A percentile compares a stretch with the other conserved stretches of the same genome.
Conservation (phyloP, 1,140 invertebrate genomes). For the Battus philenor region DNA sequence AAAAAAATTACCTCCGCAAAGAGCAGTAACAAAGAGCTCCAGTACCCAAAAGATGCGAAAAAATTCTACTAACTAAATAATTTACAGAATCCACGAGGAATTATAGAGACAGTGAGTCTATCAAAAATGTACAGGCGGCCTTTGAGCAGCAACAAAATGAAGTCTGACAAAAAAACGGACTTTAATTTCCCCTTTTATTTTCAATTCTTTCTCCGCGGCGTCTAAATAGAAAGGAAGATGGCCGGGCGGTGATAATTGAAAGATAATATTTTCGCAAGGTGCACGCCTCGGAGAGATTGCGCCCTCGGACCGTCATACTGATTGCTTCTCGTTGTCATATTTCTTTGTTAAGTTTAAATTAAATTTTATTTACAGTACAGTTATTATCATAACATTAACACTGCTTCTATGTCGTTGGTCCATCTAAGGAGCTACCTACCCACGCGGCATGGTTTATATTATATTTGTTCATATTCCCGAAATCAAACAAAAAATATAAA, state of each 20-base stretch:
- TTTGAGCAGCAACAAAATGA: conserved; percentile 13
- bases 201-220: conserved; percentile 32
- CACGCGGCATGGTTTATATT: no score
- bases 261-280: conserved; percentile 54
- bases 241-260: conserved; percentile 44
- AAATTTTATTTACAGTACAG: no score
- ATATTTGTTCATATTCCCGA: no score
- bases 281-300: conserved; percentile 30
- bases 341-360: no score
- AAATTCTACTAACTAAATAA: conserved; percentile 1
- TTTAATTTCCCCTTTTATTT: conserved; percentile 28
- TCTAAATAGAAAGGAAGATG: conserved; percentile 40
- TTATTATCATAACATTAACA: no score
- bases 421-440: no score
- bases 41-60: background rate
- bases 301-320: conserved; percentile 23
- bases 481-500: no score
- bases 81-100: background rate
- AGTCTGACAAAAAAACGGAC: conserved; percentile 10
- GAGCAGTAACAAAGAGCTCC: no score
- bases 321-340: conserved; percentile 11
- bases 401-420: no score
- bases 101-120: conserved; percentile 8
- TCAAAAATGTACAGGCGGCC: conserved; percentile 9
- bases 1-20: no score